Conservation (phyloP, 92 coral and sea anemone genomes). For the Umimayanthus kanabou region DNA sequence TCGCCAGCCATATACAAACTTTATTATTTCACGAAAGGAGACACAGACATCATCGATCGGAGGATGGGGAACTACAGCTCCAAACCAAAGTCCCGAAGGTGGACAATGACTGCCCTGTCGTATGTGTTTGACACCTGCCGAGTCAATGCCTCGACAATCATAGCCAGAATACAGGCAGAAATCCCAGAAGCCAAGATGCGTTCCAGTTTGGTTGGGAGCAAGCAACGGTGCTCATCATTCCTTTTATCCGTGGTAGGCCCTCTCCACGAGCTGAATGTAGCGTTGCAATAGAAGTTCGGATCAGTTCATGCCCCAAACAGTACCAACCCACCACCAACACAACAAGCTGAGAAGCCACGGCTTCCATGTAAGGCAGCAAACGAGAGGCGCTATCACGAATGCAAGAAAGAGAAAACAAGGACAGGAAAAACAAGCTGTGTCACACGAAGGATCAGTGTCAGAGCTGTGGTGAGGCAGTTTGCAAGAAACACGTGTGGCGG, state of each 20-base stretch:
- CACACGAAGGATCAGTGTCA: not conserved
- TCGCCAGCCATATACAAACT: constrained; percentile 47
- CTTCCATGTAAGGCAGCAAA: not conserved
- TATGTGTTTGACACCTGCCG: constrained; percentile 45
- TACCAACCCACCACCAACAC: not conserved
- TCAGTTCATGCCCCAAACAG: constrained; percentile 1
- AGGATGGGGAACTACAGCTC: constrained; percentile 24
- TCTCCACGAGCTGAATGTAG: constrained; percentile 21
- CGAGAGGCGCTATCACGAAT: not conserved
- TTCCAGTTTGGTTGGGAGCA: constrained; percentile 33
- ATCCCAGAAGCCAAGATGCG: constrained; percentile 23
- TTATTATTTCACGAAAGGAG: constrained; percentile 50
- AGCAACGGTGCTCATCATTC: constrained; percentile 21
- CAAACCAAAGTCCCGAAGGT: constrained; percentile 43
- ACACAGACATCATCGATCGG: constrained; percentile 46
- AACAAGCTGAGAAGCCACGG: constrained; percentile 8
- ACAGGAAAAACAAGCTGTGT: constrained; percentile 1
- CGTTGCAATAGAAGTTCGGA: constrained; percentile 25
- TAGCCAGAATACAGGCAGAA: not conserved
- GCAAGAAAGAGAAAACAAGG: not conserved
- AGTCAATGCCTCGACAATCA: constrained; percentile 38
- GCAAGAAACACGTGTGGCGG: constrained; percentile 9
- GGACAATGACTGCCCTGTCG: constrained; percentile 40
- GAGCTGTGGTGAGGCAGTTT: constrained; percentile 1
- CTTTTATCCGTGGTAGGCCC: constrained; percentile 18